These are phyloP conservation scores for Montipora capricornis DNA, from an alignment of 64 coral and sea anemone species.

Conservation along the genomic window DNA sequence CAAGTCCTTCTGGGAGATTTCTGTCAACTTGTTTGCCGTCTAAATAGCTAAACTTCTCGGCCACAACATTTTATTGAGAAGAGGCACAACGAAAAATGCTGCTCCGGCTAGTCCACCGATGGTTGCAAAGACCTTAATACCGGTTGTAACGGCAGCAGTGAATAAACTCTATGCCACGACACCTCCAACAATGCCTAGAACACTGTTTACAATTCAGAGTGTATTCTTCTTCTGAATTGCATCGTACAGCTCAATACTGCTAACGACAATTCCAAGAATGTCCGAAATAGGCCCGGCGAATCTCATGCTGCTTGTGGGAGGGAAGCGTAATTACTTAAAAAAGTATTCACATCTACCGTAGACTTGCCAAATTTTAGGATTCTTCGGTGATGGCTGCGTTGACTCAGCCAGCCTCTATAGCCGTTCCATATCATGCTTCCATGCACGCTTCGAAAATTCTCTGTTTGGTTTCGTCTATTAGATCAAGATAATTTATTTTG, in stretches of 20 bases:
- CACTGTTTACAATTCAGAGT: constrained; percentile 70
- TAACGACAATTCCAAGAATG: constrained; percentile 58
- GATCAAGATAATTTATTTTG: background rate
- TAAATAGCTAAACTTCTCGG: no score
- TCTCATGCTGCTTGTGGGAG: background rate
- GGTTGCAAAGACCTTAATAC: no score
- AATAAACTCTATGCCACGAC: constrained; percentile 2
- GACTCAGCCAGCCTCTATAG: constrained; percentile 6
- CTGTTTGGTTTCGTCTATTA: background rate
- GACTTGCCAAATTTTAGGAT: background rate
- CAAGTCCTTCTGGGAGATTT: no score
- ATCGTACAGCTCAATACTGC: constrained; percentile 58
- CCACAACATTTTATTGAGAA: no score
- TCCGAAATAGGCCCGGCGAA: constrained; percentile 58
- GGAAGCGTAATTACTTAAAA: constrained; percentile 16
- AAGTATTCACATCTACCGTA: constrained; percentile 11
- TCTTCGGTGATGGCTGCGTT: constrained; percentile 14
- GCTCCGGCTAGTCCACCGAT: no score
- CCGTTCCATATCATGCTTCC: constrained; percentile 13
- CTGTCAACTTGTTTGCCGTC: no score
- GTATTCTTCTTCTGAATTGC: constrained; percentile 66
- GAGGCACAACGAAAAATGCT: no score
- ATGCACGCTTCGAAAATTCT: background rate
- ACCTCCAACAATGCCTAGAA: constrained; percentile 66
- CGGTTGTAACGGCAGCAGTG: no score